Evolutionary conservation across 2,888 invertebrate species (phyloP), one percentile per base, ranked within the genome.

Genomic region (Eilema caniola): DNA sequence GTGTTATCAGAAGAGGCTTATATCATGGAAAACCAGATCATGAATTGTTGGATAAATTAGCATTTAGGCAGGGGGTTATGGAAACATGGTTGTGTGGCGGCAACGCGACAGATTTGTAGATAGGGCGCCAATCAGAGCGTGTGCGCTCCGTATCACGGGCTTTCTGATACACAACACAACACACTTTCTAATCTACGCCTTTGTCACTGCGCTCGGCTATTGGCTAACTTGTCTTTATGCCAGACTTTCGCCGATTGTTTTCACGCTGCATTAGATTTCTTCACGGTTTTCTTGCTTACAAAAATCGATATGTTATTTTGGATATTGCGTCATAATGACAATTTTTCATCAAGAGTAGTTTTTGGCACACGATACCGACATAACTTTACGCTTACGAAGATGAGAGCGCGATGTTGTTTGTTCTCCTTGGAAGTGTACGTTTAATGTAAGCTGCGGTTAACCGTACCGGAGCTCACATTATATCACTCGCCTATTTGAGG

Each of bases 171-270:
- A 92, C 92, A 91, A 90, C 87, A 90, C 90, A 91, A 91, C 92
- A 92, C 92, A 94, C 95, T 95, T 95, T 95, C 95, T 95, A 95
- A 94, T 94, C 94, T 94, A 89, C 91, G 92, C 89, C 92, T 94
- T 95, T 94, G 95, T 95, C 95, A 94, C 92, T 91, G 88, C 87
- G 89, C 88, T 89, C 88, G 77, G 87, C 90, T 92, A 93, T 94
- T 93, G 94, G 92, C 89, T 90, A 93, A 91, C 91, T 91, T 89
- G 88, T 86, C 84, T 89, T 83, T 90, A 90, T 89, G 89, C 86
- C 89, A 88, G 89, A 94, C 95, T 95, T 95, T 95, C 95, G 94
- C 95, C 94, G 90, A 95, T 95, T 95, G 95, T 95, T 94, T 95
- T 94, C 93, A 94, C 92, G 93, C 90, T 90, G 88, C 90, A 94